Evolutionary conservation across 2,113 vertebrate species (phyloP).

Genomic region (Dendrocopos noguchii): DNA sequence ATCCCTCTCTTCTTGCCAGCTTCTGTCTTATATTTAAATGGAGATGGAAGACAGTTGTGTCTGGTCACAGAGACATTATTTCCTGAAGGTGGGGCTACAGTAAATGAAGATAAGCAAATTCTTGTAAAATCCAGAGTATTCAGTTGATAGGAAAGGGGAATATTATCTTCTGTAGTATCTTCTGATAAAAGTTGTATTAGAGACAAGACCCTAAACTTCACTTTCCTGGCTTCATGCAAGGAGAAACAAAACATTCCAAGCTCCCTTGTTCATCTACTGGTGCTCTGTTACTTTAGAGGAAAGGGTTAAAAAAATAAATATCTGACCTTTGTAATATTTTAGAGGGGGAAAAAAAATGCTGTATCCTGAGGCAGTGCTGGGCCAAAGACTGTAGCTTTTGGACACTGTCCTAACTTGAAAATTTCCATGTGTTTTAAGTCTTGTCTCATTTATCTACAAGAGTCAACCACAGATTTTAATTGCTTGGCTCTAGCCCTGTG

Average conservation of each 20-base stretch:
- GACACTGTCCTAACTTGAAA: slow-evolving; percentile 58
- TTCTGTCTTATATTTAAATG: slow-evolving; percentile 2
- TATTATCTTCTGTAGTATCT: neutral
- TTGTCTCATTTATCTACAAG: slow-evolving; percentile 65
- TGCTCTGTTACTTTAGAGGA: slow-evolving; percentile 23
- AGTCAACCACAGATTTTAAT: slow-evolving; percentile 53
- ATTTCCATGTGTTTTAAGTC: slow-evolving; percentile 70
- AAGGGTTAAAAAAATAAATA: slow-evolving; percentile 53
- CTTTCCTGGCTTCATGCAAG: neutral
- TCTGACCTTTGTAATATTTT: slow-evolving; percentile 34
- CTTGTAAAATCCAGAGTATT: neutral
- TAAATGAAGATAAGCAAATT: neutral
- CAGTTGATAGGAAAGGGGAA: neutral
- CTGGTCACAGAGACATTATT: neutral
- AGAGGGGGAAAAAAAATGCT: neutral
- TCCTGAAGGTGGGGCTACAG: neutral
- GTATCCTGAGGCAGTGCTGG: slow-evolving; percentile 34
- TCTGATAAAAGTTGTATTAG: neutral
- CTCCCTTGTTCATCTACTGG: neutral
- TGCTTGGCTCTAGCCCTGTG: slow-evolving; percentile 16
- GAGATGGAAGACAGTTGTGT: neutral
- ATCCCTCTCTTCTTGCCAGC: neutral
- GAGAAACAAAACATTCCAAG: neutral
- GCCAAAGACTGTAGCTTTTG: slow-evolving; percentile 65
- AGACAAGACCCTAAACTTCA: neutral